Evolutionary conservation across 2,797 vertebrate genomes (phyloP).

Genomic region (Ficedula albicollis): DNA sequence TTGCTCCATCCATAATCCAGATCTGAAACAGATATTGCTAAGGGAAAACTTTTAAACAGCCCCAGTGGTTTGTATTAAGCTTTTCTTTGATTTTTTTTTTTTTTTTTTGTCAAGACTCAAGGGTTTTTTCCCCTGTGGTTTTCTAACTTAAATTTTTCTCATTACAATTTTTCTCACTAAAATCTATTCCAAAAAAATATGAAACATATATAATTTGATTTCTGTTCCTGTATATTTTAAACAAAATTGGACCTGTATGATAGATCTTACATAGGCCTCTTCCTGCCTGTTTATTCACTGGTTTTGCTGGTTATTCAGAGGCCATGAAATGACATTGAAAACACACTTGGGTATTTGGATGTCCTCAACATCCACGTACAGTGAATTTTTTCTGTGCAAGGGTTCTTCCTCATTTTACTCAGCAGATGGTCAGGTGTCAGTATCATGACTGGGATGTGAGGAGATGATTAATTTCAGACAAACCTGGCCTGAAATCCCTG

Average conservation of each 20-base stretch:
- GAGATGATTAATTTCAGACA: not conserved
- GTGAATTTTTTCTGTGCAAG: not conserved
- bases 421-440: not conserved
- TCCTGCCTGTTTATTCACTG: not conserved
- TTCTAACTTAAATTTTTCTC: not conserved
- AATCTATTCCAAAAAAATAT: not conserved
- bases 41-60: not conserved
- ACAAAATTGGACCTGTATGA: not conserved
- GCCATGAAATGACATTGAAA: not conserved
- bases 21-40: not conserved
- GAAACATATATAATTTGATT: not conserved
- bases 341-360: not conserved
- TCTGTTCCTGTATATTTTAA: not conserved
- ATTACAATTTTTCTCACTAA: not conserved
- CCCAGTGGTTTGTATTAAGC: not conserved
- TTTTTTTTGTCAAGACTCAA: not conserved
- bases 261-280: not conserved
- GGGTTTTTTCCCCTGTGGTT: not conserved
- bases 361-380: rapidly evolving
- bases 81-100: not conserved
- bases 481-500: not conserved
- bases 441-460: not conserved
- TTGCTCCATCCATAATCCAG: not conserved
- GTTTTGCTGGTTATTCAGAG: not conserved
- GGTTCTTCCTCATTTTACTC: not conserved